These are phyloP conservation scores for Mizuhopecten yessoensis DNA, from an alignment of 1,140 invertebrate species.

Conservation along the genomic window DNA sequence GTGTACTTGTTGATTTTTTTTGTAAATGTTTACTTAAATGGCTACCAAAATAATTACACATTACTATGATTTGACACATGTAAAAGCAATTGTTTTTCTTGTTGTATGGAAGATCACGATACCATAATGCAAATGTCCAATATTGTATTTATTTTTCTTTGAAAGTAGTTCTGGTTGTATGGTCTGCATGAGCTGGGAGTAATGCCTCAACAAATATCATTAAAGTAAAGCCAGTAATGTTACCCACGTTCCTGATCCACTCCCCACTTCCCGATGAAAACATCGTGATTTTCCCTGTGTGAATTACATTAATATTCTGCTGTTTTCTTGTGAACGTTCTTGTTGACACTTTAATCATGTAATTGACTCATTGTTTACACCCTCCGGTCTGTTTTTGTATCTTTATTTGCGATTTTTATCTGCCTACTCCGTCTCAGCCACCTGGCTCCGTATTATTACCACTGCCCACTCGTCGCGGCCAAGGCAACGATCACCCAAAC, in stretches of 20 bases:
- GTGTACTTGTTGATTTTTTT: too few relatives aligned
- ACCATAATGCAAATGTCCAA: too few relatives aligned
- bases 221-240: neutral
- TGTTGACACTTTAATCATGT: neutral
- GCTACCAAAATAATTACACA: too few relatives aligned
- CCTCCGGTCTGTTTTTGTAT: neutral
- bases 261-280: neutral
- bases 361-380: neutral
- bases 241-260: too few relatives aligned
- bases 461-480: neutral
- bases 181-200: too few relatives aligned
- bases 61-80: too few relatives aligned
- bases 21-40: too few relatives aligned
- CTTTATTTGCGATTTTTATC: neutral
- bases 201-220: neutral
- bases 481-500: neutral
- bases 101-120: too few relatives aligned
- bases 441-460: neutral
- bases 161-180: too few relatives aligned
- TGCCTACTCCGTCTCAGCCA: neutral
- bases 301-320: neutral
- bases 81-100: too few relatives aligned
- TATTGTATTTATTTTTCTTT: too few relatives aligned
- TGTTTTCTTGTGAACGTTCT: neutral
- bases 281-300: neutral